phyloP scores from a whole-genome alignment of 2,113 vertebrate species.

The Oxyura jamaicensis region DNA sequence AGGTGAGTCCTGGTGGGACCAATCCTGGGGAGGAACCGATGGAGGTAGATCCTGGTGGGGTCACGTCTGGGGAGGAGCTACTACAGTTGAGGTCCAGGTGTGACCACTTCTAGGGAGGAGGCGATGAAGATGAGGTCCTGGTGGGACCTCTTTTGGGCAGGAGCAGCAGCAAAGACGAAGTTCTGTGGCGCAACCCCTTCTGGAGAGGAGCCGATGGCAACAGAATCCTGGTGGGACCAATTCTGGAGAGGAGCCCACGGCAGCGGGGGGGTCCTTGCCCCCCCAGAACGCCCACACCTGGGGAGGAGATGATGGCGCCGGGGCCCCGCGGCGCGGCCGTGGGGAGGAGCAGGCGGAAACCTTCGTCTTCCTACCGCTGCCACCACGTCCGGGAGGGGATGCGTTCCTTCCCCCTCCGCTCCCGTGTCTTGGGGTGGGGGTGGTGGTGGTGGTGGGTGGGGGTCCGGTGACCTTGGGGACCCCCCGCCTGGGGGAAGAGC shows the following conservation, averaged over 20 bases:
- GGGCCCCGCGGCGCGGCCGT: not conserved
- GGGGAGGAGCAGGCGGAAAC: not conserved
- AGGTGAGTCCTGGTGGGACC: accelerated
- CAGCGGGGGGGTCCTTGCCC: not conserved
- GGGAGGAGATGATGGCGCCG: accelerated
- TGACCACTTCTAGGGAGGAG: too few relatives aligned
- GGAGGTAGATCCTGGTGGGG: accelerated
- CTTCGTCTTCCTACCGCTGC: not conserved
- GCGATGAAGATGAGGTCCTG: too few relatives aligned
- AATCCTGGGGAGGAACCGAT: accelerated
- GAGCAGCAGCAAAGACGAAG: too few relatives aligned
- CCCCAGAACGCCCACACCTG: not conserved
- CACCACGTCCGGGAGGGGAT: accelerated
- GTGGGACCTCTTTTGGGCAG: not conserved
- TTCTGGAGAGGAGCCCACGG: not conserved
- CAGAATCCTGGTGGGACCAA: accelerated
- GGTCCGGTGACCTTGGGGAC: not conserved
- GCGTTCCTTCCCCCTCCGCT: not conserved
- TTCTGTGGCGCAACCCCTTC: too few relatives aligned
- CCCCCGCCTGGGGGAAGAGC: not conserved
- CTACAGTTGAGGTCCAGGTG: accelerated
- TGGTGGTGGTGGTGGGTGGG: too few relatives aligned
- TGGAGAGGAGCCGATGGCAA: accelerated
- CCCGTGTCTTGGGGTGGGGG: not conserved
- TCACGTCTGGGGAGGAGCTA: accelerated